These are phyloP conservation scores for Leptopilina boulardi DNA, from an alignment of 1,140 invertebrate genomes.

Conservation along the genomic window DNA sequence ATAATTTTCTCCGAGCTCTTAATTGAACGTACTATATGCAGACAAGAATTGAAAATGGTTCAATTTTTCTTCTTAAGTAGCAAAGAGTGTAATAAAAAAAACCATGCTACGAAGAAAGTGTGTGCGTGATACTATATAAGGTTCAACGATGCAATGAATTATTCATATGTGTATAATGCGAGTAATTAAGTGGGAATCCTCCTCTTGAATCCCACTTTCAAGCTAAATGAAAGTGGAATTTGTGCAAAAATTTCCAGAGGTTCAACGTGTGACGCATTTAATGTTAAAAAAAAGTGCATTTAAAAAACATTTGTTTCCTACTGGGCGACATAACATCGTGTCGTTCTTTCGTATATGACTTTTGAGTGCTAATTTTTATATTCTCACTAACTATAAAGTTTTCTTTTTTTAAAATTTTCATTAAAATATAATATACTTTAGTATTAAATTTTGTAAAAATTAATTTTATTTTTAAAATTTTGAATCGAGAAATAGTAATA, in stretches of 20 bases:
- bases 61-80: background rate
- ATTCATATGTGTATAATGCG: conserved; percentile 28
- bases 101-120: background rate
- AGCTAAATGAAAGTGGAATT: conserved; percentile 14
- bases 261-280: background rate
- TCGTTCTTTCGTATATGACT: background rate
- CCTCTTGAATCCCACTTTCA: background rate
- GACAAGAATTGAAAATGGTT: background rate
- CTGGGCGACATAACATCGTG: background rate
- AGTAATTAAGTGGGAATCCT: conserved; percentile 23
- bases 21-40: too few species aligned
- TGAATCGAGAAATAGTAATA: too few species aligned
- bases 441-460: too few species aligned
- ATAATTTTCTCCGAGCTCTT: too few species aligned
- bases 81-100: background rate
- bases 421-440: background rate
- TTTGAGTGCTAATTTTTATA: background rate
- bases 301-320: background rate
- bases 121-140: background rate
- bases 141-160: background rate
- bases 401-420: background rate
- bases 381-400: background rate
- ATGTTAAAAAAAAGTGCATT: background rate
- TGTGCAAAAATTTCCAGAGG: background rate
- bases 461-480: too few species aligned